These are phyloP conservation scores for Phytoseiulus persimilis DNA, from an alignment of 2,888 invertebrate species.

Conservation along the genomic window DNA sequence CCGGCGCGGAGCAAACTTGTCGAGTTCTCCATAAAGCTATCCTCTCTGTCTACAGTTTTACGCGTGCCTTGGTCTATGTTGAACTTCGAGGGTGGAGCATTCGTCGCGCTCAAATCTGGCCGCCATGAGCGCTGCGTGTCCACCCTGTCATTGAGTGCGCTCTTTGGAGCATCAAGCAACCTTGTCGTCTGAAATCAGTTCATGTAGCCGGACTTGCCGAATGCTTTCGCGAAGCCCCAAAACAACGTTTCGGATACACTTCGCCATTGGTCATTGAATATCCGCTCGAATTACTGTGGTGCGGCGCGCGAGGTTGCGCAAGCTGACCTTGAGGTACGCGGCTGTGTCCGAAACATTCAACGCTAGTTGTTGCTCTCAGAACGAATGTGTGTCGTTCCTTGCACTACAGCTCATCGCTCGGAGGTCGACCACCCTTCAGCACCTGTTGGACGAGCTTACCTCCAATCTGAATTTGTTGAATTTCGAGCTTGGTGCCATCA, in stretches of 20 bases:
- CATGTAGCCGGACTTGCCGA: too few relatives aligned
- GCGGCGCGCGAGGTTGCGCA: not conserved
- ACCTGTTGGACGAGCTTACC: not conserved
- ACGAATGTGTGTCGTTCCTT: not conserved
- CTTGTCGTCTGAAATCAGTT: too few relatives aligned
- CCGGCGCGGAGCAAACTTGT: not conserved
- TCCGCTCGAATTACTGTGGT: not conserved
- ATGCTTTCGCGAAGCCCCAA: not conserved
- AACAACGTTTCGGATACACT: not conserved
- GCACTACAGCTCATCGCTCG: not conserved
- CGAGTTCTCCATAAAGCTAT: not conserved
- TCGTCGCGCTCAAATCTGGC: not conserved
- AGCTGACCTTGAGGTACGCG: not conserved
- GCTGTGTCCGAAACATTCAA: not conserved
- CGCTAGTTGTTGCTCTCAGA: not conserved
- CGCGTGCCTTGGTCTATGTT: not conserved
- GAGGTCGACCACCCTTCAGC: not conserved
- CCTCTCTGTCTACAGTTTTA: not conserved
- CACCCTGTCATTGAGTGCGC: not conserved
- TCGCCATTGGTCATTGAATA: not conserved
- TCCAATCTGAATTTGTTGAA: not conserved
- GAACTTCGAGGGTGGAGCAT: not conserved
- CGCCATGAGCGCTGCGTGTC: not conserved
- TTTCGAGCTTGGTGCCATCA: too few relatives aligned
- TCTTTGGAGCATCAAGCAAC: too few relatives aligned